phyloP scores from a whole-genome alignment of 2,113 vertebrate species.

The Vidua macroura region DNA sequence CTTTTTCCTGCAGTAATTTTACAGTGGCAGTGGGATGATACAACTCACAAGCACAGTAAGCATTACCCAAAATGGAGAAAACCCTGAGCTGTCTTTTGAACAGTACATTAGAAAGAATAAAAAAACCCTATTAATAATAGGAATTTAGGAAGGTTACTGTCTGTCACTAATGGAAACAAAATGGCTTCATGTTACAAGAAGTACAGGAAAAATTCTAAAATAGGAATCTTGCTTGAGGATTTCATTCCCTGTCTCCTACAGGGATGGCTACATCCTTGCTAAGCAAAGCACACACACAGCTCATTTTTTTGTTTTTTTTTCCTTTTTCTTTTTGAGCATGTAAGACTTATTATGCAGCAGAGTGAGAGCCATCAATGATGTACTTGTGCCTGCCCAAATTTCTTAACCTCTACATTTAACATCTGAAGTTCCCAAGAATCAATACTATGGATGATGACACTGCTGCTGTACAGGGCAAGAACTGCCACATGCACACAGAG shows the following conservation, averaged over 20 bases:
- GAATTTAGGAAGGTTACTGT: not conserved
- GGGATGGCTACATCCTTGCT: not conserved
- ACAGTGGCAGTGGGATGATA: not conserved
- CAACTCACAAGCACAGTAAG: not conserved
- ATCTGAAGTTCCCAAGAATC: not conserved
- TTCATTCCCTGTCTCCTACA: not conserved
- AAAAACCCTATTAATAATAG: not conserved
- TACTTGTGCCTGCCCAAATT: not conserved
- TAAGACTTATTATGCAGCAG: not conserved
- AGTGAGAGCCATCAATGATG: not conserved
- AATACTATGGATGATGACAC: not conserved
- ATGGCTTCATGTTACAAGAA: not conserved
- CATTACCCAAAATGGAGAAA: slow-evolving; percentile 7
- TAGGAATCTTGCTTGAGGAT: not conserved
- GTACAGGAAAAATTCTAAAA: not conserved
- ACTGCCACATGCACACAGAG: not conserved
- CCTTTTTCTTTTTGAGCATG: not conserved
- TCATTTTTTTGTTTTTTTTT: not conserved
- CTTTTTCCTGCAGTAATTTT: not conserved
- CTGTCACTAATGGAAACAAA: not conserved
- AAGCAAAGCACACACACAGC: not conserved
- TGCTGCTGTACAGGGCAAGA: not conserved
- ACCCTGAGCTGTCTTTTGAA: not conserved
- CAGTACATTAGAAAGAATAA: not conserved
- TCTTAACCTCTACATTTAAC: not conserved